Conservation (phyloP, 1,140 invertebrate species). For the Propsilocerus akamusi region DNA sequence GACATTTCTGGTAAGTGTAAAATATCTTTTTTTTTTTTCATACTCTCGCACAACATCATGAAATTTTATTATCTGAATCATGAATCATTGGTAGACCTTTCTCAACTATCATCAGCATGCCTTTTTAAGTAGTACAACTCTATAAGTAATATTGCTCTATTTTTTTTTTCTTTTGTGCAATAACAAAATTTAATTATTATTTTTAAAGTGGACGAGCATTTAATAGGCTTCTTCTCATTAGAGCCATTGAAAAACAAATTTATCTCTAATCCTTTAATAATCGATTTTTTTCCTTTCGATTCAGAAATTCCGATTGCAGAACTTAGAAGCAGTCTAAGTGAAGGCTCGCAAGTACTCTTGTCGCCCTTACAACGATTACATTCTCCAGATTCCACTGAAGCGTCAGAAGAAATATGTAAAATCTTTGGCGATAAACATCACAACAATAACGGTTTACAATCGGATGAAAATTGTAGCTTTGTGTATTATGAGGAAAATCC, state of each 20-base stretch:
- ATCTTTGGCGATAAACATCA: background rate
- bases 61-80: no score
- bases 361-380: background rate
- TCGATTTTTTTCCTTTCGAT: background rate
- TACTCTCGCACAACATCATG: no score
- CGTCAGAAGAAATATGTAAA: background rate
- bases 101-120: no score
- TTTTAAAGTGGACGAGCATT: no score
- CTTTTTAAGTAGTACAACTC: no score
- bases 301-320: background rate
- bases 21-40: no score
- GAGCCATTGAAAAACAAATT: background rate
- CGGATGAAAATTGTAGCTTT: conserved; percentile 3
- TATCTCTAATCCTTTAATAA: conserved; percentile 1
- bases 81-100: no score
- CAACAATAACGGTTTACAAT: background rate
- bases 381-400: background rate
- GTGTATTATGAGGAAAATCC: background rate
- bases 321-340: background rate
- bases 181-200: no score
- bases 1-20: no score
- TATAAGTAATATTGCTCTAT: no score
- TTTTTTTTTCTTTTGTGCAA: no score
- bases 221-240: no score
- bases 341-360: background rate